Evolutionary conservation across 2,888 invertebrate genomes (phyloP), one percentile per base, ranked within the genome.

Genomic region (Diarsia rubi): DNA sequence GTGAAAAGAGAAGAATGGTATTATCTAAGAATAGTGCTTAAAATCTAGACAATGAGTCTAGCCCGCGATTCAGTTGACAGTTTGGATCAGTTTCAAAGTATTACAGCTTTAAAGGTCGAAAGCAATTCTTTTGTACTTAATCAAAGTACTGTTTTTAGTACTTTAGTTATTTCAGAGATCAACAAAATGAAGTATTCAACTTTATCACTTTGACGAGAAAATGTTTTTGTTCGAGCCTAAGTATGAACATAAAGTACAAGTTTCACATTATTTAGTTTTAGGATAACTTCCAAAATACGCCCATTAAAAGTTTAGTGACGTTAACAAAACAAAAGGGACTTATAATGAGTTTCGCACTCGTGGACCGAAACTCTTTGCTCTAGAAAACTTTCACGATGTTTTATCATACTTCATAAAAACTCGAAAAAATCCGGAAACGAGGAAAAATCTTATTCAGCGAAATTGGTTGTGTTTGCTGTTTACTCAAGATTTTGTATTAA

Each of bases 261-360:
- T 81, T 80, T 69, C 64, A 54, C 67, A 83, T 84, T 81, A 84
- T 86, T 85, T 83, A 78, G 74, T 85, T 81, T 52, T 76, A 63
- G 59, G 71, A 80, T 80, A 79, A 78, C 74, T 80, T 83, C 75
- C 79, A 79, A 83, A 89, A 85, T 84, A 85, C 67, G 81, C 68
- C 88, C 85, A 90, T 89, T 89, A 90, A 86, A 90, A 90, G 79
- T 90, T 89, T 81, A 81, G 79, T 84, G 78, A 79, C 77, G 84
- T 84, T 85, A 85, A 82, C 74, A 88, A 88, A 89, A 90, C 88
- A 88, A 88, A 88, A 84, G 85, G 75, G 79, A 87, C 81, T 87
- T 89, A 84, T 88, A 88, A 88, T 83, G 90, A 87, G 86, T 88
- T 89, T 89, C 78, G 75, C 75, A 83, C 84, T 85, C 82, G 72